These are phyloP conservation scores for Drosophila mayaguana DNA, from an alignment of 2,888 invertebrate genomes.

Conservation along the genomic window DNA sequence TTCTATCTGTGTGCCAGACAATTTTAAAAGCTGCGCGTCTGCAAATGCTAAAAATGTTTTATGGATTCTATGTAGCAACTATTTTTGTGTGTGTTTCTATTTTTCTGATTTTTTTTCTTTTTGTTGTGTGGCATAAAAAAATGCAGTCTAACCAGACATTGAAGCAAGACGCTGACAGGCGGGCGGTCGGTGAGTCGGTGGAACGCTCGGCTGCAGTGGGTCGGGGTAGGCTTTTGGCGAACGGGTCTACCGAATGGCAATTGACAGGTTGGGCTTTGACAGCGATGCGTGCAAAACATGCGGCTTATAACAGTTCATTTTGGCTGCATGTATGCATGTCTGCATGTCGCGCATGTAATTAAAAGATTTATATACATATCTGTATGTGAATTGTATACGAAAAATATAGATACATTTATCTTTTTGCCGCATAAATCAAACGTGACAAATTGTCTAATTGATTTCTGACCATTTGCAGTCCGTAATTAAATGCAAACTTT, in stretches of 20 bases:
- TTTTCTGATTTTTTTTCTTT: not conserved
- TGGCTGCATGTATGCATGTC: constrained; percentile 42
- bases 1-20: constrained; percentile 48
- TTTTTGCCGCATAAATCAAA: constrained; percentile 63
- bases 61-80: constrained; percentile 59
- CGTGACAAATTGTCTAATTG: constrained; percentile 58
- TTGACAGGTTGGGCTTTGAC: constrained; percentile 55
- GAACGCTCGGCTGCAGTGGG: constrained; percentile 10
- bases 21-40: constrained; percentile 74
- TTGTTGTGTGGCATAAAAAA: constrained; percentile 53
- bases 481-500: constrained; percentile 36
- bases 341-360: constrained; percentile 54
- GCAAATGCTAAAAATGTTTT: constrained; percentile 78
- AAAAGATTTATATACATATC: constrained; percentile 44
- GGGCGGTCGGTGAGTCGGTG: constrained; percentile 11
- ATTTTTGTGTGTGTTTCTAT: constrained; percentile 32
- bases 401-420: constrained; percentile 13
- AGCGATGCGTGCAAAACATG: constrained; percentile 64
- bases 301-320: constrained; percentile 75
- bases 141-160: constrained; percentile 75
- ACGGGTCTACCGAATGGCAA: constrained; percentile 60
- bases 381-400: constrained; percentile 9
- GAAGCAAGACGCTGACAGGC: constrained; percentile 44
- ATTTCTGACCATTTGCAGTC: constrained; percentile 44
- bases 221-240: constrained; percentile 38